phyloP scores from a whole-genome alignment of 2,888 invertebrate genomes.

The Belgica antarctica region DNA sequence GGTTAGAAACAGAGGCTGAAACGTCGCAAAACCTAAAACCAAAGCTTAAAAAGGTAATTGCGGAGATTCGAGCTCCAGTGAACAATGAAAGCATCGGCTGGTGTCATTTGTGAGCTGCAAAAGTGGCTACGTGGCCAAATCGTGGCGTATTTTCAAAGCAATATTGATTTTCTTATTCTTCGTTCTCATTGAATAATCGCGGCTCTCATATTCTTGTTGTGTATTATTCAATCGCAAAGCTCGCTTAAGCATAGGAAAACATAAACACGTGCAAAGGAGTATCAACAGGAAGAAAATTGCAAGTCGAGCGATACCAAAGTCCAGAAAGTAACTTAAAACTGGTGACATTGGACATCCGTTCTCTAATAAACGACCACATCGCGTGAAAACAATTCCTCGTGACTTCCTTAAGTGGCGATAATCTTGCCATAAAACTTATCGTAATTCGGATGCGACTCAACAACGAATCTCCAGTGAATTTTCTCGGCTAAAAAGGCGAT shows the following conservation, averaged over 20 bases:
- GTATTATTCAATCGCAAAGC: neutral
- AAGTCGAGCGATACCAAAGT: neutral
- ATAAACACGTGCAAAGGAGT: neutral
- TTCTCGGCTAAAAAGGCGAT: constrained; percentile 62
- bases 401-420: neutral
- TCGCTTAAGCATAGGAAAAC: neutral
- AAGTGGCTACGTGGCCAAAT: neutral
- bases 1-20: no score
- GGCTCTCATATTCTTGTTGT: neutral
- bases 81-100: no score
- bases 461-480: constrained; percentile 65
- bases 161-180: constrained; percentile 11
- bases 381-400: neutral
- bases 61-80: no score
- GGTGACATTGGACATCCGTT: neutral
- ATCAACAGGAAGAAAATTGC: neutral
- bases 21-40: no score
- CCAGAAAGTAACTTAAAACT: neutral
- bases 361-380: neutral
- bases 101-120: no score
- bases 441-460: constrained; percentile 66
- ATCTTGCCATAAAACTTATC: constrained; percentile 60
- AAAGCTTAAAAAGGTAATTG: no score
- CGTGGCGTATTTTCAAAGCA: neutral
- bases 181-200: neutral